Percentiles rank a stretch among this genome's conserved stretches.
phyloP scores from a whole-genome alignment of 1,140 invertebrate genomes.

The Diplogasteroides magnus region DNA sequence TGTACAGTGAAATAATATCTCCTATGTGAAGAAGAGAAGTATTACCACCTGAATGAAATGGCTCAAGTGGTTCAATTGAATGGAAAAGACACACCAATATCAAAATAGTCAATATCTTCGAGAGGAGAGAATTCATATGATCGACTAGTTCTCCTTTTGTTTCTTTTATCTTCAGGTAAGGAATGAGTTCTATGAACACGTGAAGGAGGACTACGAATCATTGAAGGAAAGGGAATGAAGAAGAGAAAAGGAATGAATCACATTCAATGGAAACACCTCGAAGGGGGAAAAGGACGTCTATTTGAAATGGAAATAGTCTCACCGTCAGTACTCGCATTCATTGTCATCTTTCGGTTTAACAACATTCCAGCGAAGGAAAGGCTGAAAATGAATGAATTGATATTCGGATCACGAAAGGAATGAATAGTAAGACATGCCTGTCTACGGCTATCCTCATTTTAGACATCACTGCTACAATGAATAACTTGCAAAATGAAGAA shows the following conservation, averaged over 20 bases:
- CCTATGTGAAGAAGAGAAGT: conserved; percentile 47
- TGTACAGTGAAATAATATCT: conserved; percentile 52
- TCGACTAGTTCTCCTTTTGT: neutral
- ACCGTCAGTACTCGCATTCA: neutral
- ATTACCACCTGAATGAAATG: conserved; percentile 15
- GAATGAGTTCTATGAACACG: too few species aligned
- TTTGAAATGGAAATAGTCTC: too few species aligned
- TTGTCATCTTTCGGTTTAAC: neutral
- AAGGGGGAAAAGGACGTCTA: neutral
- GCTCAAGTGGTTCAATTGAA: neutral
- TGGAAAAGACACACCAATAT: neutral
- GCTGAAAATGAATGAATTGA: neutral
- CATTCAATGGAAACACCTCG: neutral
- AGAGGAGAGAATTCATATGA: neutral
- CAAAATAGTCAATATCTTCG: neutral
- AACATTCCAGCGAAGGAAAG: neutral
- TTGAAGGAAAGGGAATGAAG: too few species aligned
- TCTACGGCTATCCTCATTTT: too few species aligned
- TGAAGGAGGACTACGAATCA: too few species aligned
- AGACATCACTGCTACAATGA: too few species aligned
- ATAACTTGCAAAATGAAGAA: too few species aligned
- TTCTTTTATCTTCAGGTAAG: too few species aligned
- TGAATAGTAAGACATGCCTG: too few species aligned
- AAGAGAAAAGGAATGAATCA: too few species aligned
- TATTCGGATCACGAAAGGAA: too few species aligned